Evolutionary conservation across 2,797 vertebrate genomes (phyloP).

Genomic region (Gastrophryne carolinensis): DNA sequence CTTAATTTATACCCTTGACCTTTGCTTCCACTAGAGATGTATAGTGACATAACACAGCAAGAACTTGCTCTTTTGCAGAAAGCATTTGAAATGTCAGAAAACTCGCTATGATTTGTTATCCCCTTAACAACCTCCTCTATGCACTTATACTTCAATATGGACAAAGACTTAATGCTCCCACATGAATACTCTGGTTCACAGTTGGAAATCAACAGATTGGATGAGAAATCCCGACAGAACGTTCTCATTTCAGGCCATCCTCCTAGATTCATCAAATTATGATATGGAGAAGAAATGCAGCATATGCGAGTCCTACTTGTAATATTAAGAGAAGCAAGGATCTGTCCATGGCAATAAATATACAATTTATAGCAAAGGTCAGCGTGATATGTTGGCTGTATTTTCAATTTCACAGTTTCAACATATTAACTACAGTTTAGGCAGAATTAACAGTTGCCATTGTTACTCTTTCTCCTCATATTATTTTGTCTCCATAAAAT

Average conservation of each 20-base stretch:
- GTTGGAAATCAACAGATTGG: constrained; percentile 60
- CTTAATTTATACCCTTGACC: constrained; percentile 70
- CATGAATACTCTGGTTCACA: constrained; percentile 48
- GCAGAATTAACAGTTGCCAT: constrained; percentile 41
- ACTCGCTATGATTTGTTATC: constrained; percentile 62
- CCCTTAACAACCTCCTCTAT: constrained; percentile 59
- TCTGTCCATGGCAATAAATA: constrained; percentile 63
- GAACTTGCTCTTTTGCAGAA: constrained; percentile 62
- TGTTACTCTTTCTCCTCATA: constrained; percentile 2
- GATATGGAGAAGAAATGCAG: constrained; percentile 55
- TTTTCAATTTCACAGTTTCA: constrained; percentile 65
- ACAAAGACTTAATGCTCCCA: constrained; percentile 49
- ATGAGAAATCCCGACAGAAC: constrained; percentile 54
- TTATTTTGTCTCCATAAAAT: too few species aligned
- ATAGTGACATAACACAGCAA: constrained; percentile 60
- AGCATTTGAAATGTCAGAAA: constrained; percentile 66
- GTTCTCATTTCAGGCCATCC: constrained; percentile 57
- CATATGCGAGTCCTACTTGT: constrained; percentile 55
- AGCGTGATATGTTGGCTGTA: constrained; percentile 59
- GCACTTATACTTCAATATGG: constrained; percentile 56
- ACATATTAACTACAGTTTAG: constrained; percentile 65
- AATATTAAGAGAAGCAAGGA: constrained; percentile 58
- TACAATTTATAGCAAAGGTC: constrained; percentile 69
- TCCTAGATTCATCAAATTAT: constrained; percentile 57
- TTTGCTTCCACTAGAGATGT: constrained; percentile 67